phyloP scores from a whole-genome alignment of 2,888 invertebrate species.

The Lymantria monacha region DNA sequence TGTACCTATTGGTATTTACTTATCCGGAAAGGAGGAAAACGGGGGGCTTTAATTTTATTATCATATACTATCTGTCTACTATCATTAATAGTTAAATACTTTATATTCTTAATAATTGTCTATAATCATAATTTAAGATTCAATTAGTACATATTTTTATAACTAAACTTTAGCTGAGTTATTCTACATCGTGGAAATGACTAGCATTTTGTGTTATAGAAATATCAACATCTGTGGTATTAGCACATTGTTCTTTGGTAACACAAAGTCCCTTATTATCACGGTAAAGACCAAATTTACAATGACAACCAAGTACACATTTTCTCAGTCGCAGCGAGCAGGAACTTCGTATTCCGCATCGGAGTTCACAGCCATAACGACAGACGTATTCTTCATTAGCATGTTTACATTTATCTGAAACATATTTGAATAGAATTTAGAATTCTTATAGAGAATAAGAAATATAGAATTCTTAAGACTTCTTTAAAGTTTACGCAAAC shows the following conservation, averaged over 20 bases:
- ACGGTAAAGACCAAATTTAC: slow-evolving; percentile 46
- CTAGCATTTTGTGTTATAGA: not conserved
- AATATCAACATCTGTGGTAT: slow-evolving; percentile 4
- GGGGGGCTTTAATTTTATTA: too few relatives aligned
- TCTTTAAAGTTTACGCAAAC: too few relatives aligned
- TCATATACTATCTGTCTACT: too few relatives aligned
- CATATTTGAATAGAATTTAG: not conserved
- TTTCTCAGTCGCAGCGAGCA: slow-evolving; percentile 41
- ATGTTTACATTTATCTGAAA: slow-evolving; percentile 51
- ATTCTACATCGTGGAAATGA: not conserved
- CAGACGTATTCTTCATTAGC: slow-evolving; percentile 58
- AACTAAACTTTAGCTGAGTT: not conserved
- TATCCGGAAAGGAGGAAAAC: too few relatives aligned
- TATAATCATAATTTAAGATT: too few relatives aligned
- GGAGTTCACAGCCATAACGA: slow-evolving; percentile 56
- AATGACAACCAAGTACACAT: slow-evolving; percentile 58
- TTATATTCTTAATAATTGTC: too few relatives aligned
- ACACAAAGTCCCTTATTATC: slow-evolving; percentile 40
- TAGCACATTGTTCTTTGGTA: slow-evolving; percentile 25
- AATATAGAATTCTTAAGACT: too few relatives aligned
- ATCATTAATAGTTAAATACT: too few relatives aligned
- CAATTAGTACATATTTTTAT: too few relatives aligned
- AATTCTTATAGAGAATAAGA: not conserved
- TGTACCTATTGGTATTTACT: too few relatives aligned
- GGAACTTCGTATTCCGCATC: slow-evolving; percentile 32